Evolutionary conservation across 2,888 invertebrate genomes (phyloP).

Genomic region (Pimpla rufipes): DNA sequence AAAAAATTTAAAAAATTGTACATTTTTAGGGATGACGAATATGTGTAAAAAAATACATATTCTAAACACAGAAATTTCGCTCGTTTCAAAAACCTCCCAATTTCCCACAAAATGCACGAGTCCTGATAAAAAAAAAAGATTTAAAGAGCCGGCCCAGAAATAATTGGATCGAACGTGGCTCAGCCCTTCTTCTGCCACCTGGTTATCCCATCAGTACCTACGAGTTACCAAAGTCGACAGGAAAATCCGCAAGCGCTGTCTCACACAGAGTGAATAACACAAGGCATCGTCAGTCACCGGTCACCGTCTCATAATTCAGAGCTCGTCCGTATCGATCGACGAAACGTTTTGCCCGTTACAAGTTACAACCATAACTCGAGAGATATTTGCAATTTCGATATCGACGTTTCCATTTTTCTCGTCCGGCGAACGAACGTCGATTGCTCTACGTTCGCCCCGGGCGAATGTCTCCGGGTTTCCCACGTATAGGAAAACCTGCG

Average conservation of each 20-base stretch:
- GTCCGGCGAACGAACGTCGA: not conserved
- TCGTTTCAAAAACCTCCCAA: no score
- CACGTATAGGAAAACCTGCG: not conserved
- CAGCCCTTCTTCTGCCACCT: not conserved
- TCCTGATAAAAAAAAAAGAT: no score
- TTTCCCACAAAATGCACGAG: no score
- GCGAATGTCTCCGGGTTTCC: not conserved
- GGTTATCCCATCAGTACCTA: not conserved
- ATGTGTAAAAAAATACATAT: no score
- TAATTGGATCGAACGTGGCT: not conserved
- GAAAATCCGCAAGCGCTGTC: not conserved
- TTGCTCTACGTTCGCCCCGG: slow-evolving; percentile 14
- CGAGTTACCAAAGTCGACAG: not conserved
- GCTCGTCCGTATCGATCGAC: not conserved
- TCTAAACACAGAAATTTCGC: no score
- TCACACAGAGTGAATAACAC: not conserved
- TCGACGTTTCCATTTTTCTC: slow-evolving; percentile 46
- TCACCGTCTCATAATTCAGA: not conserved
- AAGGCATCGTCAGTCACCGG: not conserved
- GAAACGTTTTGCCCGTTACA: not conserved
- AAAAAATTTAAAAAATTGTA: no score
- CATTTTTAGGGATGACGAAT: no score
- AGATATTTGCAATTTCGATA: slow-evolving; percentile 48
- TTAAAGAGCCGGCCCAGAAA: no score
- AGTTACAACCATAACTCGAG: not conserved